A percentile compares a stretch with the other conserved stretches of the same genome.
These are phyloP conservation scores for Collichthys lucidus DNA, from an alignment of 2,113 vertebrate genomes.

Conservation along the genomic window DNA sequence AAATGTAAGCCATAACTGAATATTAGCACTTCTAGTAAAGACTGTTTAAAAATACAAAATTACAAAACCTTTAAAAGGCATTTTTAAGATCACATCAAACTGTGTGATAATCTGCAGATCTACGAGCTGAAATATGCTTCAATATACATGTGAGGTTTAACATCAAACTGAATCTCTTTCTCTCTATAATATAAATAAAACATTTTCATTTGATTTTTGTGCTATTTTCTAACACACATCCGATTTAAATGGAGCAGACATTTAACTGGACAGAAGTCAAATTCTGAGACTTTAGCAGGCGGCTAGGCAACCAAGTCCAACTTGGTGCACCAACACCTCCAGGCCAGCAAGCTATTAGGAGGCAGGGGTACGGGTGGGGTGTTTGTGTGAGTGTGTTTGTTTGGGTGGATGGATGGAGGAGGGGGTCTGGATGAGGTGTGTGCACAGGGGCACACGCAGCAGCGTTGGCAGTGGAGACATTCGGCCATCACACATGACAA, in stretches of 20 bases:
- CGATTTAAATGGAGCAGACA: slow-evolving; percentile 19
- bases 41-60: no score
- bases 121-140: not conserved
- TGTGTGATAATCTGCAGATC: not conserved
- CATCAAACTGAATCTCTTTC: not conserved
- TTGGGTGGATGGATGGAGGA: slow-evolving; percentile 1
- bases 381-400: slow-evolving; percentile 31
- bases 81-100: no score
- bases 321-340: slow-evolving; percentile 47
- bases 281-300: slow-evolving; percentile 55
- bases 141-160: not conserved
- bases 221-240: slow-evolving; percentile 3
- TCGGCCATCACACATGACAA: slow-evolving; percentile 82
- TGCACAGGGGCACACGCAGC: slow-evolving; percentile 43
- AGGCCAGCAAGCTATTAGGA: slow-evolving; percentile 69
- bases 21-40: no score
- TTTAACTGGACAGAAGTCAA: slow-evolving; percentile 62
- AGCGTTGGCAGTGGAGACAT: slow-evolving; percentile 68
- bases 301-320: slow-evolving; percentile 39
- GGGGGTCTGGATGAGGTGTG: slow-evolving; percentile 39
- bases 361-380: slow-evolving; percentile 24
- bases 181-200: not conserved
- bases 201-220: not conserved
- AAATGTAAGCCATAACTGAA: no score
- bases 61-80: no score